Conservation (phyloP, 2,888 invertebrate species). For the Penaeus monodon region DNA sequence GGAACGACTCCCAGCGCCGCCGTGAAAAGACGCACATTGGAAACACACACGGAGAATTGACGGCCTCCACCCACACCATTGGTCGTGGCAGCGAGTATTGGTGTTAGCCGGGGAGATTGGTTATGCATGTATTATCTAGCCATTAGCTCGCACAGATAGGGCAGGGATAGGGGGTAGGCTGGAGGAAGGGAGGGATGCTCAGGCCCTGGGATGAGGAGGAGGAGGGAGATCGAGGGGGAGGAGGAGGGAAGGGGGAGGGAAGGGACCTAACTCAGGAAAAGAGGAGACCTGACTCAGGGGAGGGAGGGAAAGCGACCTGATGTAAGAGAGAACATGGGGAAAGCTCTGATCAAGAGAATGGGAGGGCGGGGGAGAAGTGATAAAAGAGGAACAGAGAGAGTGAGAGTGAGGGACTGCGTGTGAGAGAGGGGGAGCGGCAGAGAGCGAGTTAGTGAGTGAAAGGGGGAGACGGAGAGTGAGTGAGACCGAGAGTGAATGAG, state of each 20-base stretch:
- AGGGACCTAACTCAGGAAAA: not conserved
- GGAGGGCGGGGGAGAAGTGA: not conserved
- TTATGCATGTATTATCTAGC: conserved; percentile 58
- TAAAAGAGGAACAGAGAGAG: too few relatives aligned
- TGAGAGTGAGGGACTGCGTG: too few relatives aligned
- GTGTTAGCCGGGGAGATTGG: conserved; percentile 45
- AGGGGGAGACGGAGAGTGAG: not conserved
- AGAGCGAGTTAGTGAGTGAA: too few relatives aligned
- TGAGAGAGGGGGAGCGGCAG: too few relatives aligned
- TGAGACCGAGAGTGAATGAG: not conserved
- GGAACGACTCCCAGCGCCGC: not conserved
- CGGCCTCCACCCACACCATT: conserved; percentile 44
- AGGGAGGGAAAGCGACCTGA: not conserved
- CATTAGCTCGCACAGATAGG: conserved; percentile 45
- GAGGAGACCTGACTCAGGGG: conserved; percentile 4
- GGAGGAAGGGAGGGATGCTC: conserved; percentile 6
- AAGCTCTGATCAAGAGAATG: not conserved
- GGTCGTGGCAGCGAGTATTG: conserved; percentile 35
- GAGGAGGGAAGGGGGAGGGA: not conserved
- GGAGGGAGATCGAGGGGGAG: not conserved
- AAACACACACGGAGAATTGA: conserved; percentile 40
- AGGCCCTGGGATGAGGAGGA: not conserved
- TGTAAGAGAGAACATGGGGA: not conserved
- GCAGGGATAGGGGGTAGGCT: not conserved
- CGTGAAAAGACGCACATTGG: conserved; percentile 37